Evolutionary conservation across 2,888 invertebrate genomes (phyloP), one percentile per base, ranked within the genome.

Genomic region (Pseudococcus longispinus): DNA sequence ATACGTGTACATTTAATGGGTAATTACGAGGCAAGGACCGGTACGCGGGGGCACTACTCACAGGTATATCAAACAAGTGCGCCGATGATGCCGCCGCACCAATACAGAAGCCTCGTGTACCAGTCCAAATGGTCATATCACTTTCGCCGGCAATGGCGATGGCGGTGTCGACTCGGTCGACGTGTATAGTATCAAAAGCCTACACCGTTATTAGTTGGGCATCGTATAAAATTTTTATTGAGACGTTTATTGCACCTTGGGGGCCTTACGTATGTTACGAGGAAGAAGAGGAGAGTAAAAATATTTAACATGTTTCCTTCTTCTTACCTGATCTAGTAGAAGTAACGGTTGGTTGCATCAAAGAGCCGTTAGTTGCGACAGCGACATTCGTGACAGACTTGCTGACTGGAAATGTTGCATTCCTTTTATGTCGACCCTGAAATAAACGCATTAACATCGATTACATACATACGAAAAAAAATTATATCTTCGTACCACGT

Each of bases 351-450:
- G 84, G 84, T 84, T 84, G 84, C 84, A 84, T 84, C 84, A 84
- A 60, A 84, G 84, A 55, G 84, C 84, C 60, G 84, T 84, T 84
- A 84, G 60, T 84, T 84, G 84, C 84, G 37, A 84, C 84, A 60
- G 84, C 84, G 60, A 84, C 60, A 60, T 84, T 84, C 60, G 84
- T 84, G 55, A 84, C 84, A 37, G 84, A 84, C 60, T 84, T 84
- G 84, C 84, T 84, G 84, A 86, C 95, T 51, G 95, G 95, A 91
- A 95, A 94, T 42, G 95, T 95, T 15, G 95, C 95, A 90, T 95
- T 95, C 88, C 95, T 92, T 91, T 95, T 95, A 90, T 95, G 95
- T 84, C 95, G 94, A 88, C 95, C 95, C 93, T 94, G 92, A 20
- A 90, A 90, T 82, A 88, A 84, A 87, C 26, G 26, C 46, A 85